Evolutionary conservation across 2,888 invertebrate species (phyloP), one percentile per base, ranked within the genome.

Genomic region (Drosophila rellima): DNA sequence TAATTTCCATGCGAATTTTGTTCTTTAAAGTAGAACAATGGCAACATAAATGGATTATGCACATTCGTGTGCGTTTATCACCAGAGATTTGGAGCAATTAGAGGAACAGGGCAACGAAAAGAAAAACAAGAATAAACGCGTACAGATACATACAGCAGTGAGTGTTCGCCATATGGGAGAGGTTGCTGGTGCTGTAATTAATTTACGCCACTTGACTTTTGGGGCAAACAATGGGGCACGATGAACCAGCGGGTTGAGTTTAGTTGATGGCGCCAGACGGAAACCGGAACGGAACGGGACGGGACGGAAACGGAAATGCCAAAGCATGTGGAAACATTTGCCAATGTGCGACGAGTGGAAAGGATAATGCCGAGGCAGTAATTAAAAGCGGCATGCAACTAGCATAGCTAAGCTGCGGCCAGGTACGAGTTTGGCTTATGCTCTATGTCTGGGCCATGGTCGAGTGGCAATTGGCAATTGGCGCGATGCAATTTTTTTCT

Each of bases 171-270:
- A 17, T 39, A 29, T 35, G 17, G 33, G 15, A 13, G 11, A 18
- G 26, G 50, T 11, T 17, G 29, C 17, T 37, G 40, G 73, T 77
- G 70, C 86, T 78, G 89, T 89, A 85, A 85, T 85, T 87, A 85
- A 85, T 89, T 87, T 89, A 85, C 85, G 89, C 89, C 80, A 81
- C 85, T 85, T 85, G 88, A 89, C 80, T 87, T 85, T 80, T 75
- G 68, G 80, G 52, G 20, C 33, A 26, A 55, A 70, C 76, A 79
- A 79, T 79, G 80, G 50, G 56, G 45, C 47, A 76, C 52, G 61
- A 50, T 37, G 56, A 74, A 64, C 42, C 57, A 56, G 45, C 54
- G 37, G 37, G 55, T 1, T 44, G 35, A 11, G 44, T 1, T 44
- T 26, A 11, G 44, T 10, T 29, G 61, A 26, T 85, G 86, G 86